Conservation (phyloP, 2,113 vertebrate species). For the Nothocercus nigrocapillus region DNA sequence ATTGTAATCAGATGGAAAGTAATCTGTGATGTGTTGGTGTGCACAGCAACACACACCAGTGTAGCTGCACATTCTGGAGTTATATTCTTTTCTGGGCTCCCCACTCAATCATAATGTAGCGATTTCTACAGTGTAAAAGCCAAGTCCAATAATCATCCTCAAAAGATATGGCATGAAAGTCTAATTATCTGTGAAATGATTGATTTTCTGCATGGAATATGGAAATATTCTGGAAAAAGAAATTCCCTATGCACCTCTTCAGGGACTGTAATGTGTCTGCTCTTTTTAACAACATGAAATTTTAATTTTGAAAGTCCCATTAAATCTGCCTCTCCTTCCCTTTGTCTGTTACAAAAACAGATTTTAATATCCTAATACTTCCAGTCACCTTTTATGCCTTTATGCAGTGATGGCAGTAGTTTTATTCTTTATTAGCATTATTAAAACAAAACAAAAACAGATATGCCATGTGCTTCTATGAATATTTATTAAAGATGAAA, state of each 20-base stretch:
- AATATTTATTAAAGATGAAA: slow-evolving; percentile 29
- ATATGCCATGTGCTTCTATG: neutral
- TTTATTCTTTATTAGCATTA: neutral
- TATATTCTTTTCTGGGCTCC: neutral
- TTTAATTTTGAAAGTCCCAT: slow-evolving; percentile 5
- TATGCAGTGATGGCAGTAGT: neutral
- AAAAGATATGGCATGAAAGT: neutral
- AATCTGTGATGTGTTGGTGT: neutral
- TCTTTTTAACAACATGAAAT: slow-evolving; percentile 7
- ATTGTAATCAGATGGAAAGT: neutral
- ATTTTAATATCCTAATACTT: neutral
- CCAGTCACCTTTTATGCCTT: neutral
- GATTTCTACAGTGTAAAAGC: neutral
- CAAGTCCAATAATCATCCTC: neutral
- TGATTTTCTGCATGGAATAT: neutral
- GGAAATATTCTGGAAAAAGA: neutral
- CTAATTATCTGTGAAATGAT: neutral
- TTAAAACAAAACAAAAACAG: neutral
- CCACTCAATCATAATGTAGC: neutral
- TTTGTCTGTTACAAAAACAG: neutral
- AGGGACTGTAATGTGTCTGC: neutral
- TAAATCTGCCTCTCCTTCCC: neutral
- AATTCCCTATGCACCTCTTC: neutral
- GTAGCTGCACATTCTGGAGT: neutral
- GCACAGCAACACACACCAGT: neutral